Conservation (phyloP, 1,140 invertebrate genomes). For the Brachionus paranguensis region DNA sequence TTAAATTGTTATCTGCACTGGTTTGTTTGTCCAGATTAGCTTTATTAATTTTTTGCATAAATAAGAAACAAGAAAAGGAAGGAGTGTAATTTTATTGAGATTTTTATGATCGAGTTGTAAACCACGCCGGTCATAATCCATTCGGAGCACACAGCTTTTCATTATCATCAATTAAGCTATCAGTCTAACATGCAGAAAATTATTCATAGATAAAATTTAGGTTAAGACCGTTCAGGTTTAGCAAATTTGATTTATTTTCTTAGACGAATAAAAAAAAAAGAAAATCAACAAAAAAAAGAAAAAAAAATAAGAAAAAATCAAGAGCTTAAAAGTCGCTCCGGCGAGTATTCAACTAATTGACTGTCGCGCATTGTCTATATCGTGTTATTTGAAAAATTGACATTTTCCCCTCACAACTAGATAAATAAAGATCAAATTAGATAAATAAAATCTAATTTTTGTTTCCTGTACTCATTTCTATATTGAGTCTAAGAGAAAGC, state of each 20-base stretch:
- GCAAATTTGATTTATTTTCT: slow-evolving; percentile 10
- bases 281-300: neutral
- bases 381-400: neutral
- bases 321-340: neutral
- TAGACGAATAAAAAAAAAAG: neutral
- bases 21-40: neutral
- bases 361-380: neutral
- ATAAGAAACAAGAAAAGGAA: neutral
- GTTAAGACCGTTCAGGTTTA: slow-evolving; percentile 30
- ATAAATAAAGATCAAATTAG: neutral
- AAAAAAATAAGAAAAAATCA: neutral
- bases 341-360: neutral
- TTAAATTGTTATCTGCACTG: neutral
- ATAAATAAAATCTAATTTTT: neutral
- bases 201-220: slow-evolving; percentile 1
- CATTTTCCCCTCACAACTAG: neutral
- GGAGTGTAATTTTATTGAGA: neutral
- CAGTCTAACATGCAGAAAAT: neutral
- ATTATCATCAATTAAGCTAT: neutral
- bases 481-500: neutral
- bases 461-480: neutral
- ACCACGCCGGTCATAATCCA: neutral
- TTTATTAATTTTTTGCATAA: neutral
- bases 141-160: neutral
- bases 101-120: neutral